Evolutionary conservation across 2,888 invertebrate species (phyloP), one percentile per base, ranked within the genome.

Genomic region (Pheosia tremula): DNA sequence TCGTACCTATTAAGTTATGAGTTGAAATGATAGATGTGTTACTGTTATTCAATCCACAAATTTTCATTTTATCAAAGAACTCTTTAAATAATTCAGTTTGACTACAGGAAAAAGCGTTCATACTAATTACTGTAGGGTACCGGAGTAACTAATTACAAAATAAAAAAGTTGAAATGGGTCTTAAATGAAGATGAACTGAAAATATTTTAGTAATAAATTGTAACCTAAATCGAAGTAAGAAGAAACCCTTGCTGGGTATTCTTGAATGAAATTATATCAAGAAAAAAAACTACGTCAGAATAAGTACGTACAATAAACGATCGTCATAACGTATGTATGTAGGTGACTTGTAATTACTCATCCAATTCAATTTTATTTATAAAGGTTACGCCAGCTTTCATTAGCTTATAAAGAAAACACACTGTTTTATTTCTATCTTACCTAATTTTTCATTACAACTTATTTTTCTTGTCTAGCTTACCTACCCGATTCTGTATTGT

Each of bases 281-380:
- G 24, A 1, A 24, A 0, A 24, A 37, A 53, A 8, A 38, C 56
- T 41, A 59, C 11, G 38, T 39, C 61, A 43, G 5, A 4, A 11
- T 13, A 43, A 7, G 39, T 39, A 56, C 10, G 57, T n/a, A 55
- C 54, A 50, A 39, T 55, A 24, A 56, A 49, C 45, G 10, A 56
- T 45, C 36, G 10, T 11, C 11, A 56, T 37, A 36, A 41, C 39
- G 11, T 56, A 69, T 68, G 58, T 59, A 73, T 64, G 41, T 64
- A 63, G 66, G 67, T 66, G 65, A 62, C 56, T 41, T 49, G 57
- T 39, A 24, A 24, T 45, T 66, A 64, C 63, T 61, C 61, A 68
- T 63, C 49, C 49, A 58, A 75, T 64, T 71, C 60, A 69, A 67
- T 71, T 64, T 66, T 60, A 74, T 74, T 68, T 59, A 75, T 71